A percentile compares a stretch with the other conserved stretches of the same genome.
These are phyloP conservation scores for Amblyjoppa proteus DNA, from an alignment of 2,888 invertebrate species.

Conservation along the genomic window DNA sequence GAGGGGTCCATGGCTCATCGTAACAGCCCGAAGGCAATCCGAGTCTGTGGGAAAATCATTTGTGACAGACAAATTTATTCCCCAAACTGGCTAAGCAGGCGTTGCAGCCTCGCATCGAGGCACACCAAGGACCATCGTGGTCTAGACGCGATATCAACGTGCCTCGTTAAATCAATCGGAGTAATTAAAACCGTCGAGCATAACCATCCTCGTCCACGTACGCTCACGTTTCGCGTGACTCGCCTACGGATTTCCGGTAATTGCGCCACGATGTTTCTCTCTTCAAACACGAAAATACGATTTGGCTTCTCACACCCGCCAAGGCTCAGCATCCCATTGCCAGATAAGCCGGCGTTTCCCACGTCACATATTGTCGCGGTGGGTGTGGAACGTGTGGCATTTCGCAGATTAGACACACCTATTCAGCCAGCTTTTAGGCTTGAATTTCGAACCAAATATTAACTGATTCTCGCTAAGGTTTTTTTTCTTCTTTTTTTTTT, in stretches of 20 bases:
- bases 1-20: neutral
- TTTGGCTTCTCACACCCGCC: constrained; percentile 26
- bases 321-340: neutral
- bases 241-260: constrained; percentile 47
- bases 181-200: constrained; percentile 34
- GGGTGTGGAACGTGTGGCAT: neutral
- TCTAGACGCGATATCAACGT: constrained; percentile 11
- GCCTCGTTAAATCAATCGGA: constrained; percentile 4
- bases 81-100: neutral
- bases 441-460: neutral
- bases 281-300: constrained; percentile 39
- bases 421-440: neutral
- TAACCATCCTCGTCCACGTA: neutral
- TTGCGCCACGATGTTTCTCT: constrained; percentile 44
- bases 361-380: neutral
- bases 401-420: neutral
- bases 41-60: neutral
- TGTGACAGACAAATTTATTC: neutral
- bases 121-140: neutral
- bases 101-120: neutral
- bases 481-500: neutral
- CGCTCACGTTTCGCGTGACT: constrained; percentile 32
- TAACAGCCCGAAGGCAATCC: too few species aligned
- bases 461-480: neutral
- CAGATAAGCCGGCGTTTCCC: neutral